Percentiles rank a stretch among this genome's conserved stretches.
Conservation (phyloP, 2,888 invertebrate species). For the Diachrysia chrysitis region DNA sequence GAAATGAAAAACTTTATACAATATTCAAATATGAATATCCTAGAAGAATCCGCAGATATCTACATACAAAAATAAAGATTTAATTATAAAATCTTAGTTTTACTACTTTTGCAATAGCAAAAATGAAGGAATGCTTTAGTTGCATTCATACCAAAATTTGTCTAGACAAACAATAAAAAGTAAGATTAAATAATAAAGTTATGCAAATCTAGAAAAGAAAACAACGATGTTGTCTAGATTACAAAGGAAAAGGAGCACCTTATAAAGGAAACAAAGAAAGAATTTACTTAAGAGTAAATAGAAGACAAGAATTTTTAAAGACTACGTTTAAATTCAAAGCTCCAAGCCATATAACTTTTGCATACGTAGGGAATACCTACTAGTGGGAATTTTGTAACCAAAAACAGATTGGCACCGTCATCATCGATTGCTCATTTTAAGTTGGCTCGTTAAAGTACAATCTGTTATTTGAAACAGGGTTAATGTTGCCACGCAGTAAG, state of each 20-base stretch:
- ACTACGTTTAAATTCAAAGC: no score
- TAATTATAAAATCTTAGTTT: background rate
- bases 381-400: slow-evolving; percentile 25
- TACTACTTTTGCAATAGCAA: background rate
- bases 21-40: background rate
- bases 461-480: slow-evolving; percentile 32
- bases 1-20: background rate
- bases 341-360: background rate
- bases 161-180: slow-evolving; percentile 36
- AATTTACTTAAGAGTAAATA: no score
- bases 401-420: slow-evolving; percentile 39
- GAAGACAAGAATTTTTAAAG: background rate
- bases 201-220: slow-evolving; percentile 5
- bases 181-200: slow-evolving; percentile 1
- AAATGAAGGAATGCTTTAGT: background rate
- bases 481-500: slow-evolving; percentile 24
- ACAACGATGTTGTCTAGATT: background rate
- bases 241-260: background rate
- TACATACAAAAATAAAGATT: background rate
- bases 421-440: slow-evolving; percentile 33
- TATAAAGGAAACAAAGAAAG: background rate
- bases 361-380: slow-evolving; percentile 23
- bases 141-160: slow-evolving; percentile 10
- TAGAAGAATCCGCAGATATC: background rate
- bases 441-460: slow-evolving; percentile 29